A percentile compares a stretch with the other conserved stretches of the same genome.
phyloP scores from a whole-genome alignment of 2,113 vertebrate genomes.

The Lanius collurio region DNA sequence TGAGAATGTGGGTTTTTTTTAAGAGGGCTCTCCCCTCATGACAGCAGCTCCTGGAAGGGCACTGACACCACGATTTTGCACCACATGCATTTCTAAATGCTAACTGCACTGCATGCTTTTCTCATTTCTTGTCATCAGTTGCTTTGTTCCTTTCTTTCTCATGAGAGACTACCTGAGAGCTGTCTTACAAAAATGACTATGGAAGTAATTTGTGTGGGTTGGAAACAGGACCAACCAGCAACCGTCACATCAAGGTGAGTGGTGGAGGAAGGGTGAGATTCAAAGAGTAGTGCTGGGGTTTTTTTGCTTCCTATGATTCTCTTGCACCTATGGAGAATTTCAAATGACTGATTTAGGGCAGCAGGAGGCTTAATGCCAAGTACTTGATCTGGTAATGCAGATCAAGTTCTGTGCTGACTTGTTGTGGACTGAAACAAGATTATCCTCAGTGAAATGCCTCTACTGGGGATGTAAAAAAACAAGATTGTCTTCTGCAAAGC shows the following conservation, averaged over 20 bases:
- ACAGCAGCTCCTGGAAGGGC: not conserved
- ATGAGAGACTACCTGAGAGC: not conserved
- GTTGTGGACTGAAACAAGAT: not conserved
- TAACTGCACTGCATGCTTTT: not conserved
- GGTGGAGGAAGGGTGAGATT: not conserved
- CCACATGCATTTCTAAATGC: not conserved
- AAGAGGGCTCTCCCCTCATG: accelerated
- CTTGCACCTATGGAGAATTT: not conserved
- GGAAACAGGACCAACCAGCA: not conserved
- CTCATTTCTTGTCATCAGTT: not conserved
- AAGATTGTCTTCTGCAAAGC: not conserved
- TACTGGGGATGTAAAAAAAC: not conserved
- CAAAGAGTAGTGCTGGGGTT: not conserved
- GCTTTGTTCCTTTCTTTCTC: not conserved
- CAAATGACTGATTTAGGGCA: not conserved
- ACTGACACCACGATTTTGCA: not conserved
- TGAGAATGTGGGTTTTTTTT: not conserved
- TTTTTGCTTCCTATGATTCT: not conserved
- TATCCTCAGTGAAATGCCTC: not conserved
- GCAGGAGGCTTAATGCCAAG: not conserved
- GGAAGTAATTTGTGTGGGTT: not conserved
- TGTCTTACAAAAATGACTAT: not conserved
- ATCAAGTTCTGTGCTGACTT: not conserved
- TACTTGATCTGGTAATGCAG: not conserved
- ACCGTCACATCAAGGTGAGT: not conserved